A percentile compares a stretch with the other conserved stretches of the same genome.
Evolutionary conservation across 1,140 invertebrate species (phyloP).

Genomic region (Zophobas morio): DNA sequence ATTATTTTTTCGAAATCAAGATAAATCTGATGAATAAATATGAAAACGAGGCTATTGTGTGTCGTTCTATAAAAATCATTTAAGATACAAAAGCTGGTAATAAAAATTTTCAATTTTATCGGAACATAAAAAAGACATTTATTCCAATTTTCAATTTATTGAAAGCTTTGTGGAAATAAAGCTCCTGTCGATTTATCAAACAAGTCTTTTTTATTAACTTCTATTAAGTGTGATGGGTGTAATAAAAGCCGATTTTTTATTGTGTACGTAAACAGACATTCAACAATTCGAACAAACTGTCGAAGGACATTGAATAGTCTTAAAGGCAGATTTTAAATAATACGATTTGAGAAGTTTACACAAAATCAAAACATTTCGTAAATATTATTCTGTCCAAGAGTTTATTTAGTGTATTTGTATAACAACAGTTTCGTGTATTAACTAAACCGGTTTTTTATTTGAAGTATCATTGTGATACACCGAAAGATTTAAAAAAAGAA

Average conservation of each 20-base stretch:
- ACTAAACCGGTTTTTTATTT: no score
- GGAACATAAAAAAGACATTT: constrained; percentile 28
- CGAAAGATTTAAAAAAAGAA: no score
- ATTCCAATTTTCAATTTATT: constrained; percentile 29
- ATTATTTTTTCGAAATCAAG: no score
- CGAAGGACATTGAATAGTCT: no score
- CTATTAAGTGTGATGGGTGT: constrained; percentile 7
- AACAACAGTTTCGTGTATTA: no score
- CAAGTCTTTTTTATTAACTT: constrained; percentile 8
- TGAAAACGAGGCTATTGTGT: background rate
- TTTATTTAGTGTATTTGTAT: no score
- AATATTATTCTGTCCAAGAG: no score
- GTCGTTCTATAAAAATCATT: background rate
- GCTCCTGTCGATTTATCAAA: constrained; percentile 32
- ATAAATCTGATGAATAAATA: no score
- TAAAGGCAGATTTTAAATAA: no score
- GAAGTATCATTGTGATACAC: no score
- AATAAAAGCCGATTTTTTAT: constrained; percentile 20
- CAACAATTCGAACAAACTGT: background rate
- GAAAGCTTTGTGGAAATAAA: constrained; percentile 32
- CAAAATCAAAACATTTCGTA: no score
- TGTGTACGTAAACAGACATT: constrained; percentile 11
- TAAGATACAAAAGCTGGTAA: constrained; percentile 16
- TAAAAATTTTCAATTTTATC: constrained; percentile 30
- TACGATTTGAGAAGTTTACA: no score